Percentiles rank a stretch among this genome's conserved stretches.
Conservation (phyloP, 2,797 vertebrate species). For the Sebastiscus tertius region DNA sequence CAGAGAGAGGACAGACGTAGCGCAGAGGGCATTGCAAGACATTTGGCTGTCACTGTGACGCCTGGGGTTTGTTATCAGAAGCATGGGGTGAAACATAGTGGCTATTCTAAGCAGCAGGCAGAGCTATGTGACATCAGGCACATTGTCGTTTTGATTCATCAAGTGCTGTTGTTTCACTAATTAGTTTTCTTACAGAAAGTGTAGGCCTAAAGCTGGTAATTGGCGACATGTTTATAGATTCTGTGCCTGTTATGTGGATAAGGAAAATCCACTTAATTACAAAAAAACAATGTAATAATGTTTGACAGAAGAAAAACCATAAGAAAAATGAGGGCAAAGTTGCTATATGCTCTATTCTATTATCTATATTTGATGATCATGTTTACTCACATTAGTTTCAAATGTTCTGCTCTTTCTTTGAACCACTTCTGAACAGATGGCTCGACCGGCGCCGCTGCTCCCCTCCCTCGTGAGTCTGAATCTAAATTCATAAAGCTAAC, state of each 20-base stretch:
- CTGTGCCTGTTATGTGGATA: conserved; percentile 40
- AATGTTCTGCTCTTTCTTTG: conserved; percentile 62
- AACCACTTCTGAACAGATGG: conserved; percentile 71
- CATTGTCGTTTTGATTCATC: conserved; percentile 66
- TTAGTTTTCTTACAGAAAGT: conserved; percentile 62
- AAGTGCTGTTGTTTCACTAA: conserved; percentile 70
- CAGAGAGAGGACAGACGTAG: conserved; percentile 53
- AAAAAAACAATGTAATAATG: conserved; percentile 18
- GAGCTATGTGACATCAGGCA: conserved; percentile 55
- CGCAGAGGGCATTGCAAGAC: conserved; percentile 46
- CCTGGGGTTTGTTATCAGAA: conserved; percentile 72
- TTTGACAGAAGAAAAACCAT: conserved; percentile 36
- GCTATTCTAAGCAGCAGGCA: conserved; percentile 54
- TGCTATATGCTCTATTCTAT: conserved; percentile 40
- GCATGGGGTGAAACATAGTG: conserved; percentile 51
- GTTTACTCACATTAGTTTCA: conserved; percentile 66
- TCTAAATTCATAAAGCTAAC: conserved; percentile 73
- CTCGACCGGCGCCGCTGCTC: conserved; percentile 33
- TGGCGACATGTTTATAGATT: conserved; percentile 59
- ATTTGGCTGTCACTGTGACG: conserved; percentile 52
- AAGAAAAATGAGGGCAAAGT: conserved; percentile 36
- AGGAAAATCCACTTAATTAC: conserved; percentile 69
- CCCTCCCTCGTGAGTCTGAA: conserved; percentile 63
- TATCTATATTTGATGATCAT: conserved; percentile 69
- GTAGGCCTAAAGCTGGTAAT: conserved; percentile 57